Evolutionary conservation across 2,113 vertebrate genomes (phyloP), one percentile per base, ranked within the genome.

Genomic region (Tachycineta bicolor): DNA sequence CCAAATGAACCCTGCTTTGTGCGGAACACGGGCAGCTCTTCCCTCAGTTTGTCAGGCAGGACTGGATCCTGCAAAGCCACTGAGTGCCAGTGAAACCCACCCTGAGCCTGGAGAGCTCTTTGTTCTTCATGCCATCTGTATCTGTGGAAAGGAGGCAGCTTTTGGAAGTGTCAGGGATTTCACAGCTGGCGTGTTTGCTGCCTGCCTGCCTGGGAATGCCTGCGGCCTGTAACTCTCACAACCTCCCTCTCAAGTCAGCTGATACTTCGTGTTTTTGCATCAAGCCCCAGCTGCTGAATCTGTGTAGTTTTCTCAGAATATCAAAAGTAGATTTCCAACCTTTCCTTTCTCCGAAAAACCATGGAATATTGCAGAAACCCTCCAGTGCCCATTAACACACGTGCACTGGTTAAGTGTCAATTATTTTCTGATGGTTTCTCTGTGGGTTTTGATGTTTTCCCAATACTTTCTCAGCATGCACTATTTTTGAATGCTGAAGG

Each of bases 1-100:
- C 93, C 83, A 94, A 88, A 96, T 74, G 93, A 89, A 52, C 56
- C 75, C 78, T 5, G 80, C 94, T 94, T 92, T 95, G 87, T 93
- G 76, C 6, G 11, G 43, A 52, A 59, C 68, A 67, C 0, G 3
- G 68, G 58, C 56, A 0, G 10, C 41, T 95, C 92, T 82, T 60
- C 77, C 59, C 64, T 71, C 53, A 7, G 69, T 87, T 44, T 84
- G 80, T 81, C 68, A 92, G 56, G 76, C 73, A 68, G 83, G 56
- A 89, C 34, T 9, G 60, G 29, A 83, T 84, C 77, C 71, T 10
- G 1, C 0, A 0, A 47, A 81, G 73, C 55, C 90, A 39, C 16
- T 0, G 6, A 53, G 59, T 8, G 39, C n/a, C 80, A 21, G 6
- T 41, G 76, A 87, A 75, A 82, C n/a, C 22, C 17, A 1, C 22